Evolutionary conservation across 2,113 vertebrate species (phyloP).

Genomic region (Fulica atra): DNA sequence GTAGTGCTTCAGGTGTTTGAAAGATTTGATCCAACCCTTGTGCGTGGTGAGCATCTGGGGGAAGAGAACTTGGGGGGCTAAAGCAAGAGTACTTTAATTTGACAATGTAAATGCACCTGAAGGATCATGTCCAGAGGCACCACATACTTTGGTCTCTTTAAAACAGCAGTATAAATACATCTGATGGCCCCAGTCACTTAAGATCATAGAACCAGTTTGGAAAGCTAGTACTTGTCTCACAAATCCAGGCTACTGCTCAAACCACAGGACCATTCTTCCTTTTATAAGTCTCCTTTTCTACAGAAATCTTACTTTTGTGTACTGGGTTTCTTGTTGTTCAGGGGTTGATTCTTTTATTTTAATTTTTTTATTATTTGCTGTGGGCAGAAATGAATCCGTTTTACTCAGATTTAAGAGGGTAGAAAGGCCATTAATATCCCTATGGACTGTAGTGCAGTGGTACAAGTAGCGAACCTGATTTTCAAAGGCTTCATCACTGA

Average conservation of each 20-base stretch:
- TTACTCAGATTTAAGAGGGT: neutral
- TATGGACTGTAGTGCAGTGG: neutral
- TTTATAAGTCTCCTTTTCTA: neutral
- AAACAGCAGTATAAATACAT: neutral
- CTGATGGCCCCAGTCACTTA: neutral
- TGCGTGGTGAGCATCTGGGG: neutral
- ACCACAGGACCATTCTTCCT: neutral
- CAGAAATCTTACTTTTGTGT: neutral
- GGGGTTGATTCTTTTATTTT: neutral
- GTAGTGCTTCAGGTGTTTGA: neutral
- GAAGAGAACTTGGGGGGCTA: neutral
- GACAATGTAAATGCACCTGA: fast-evolving
- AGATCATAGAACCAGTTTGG: neutral
- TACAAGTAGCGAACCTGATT: neutral
- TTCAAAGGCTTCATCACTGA: neutral
- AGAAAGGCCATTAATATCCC: neutral
- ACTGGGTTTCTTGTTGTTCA: neutral
- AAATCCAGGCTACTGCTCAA: neutral
- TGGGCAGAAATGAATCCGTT: neutral
- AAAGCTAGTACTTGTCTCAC: neutral
- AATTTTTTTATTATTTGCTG: neutral
- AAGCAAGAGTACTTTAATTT: neutral
- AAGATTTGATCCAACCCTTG: neutral
- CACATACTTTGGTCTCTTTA: neutral
- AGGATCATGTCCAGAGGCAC: neutral